phyloP scores from a whole-genome alignment of 1,140 invertebrate genomes.

The Drosophila quadrilineata region DNA sequence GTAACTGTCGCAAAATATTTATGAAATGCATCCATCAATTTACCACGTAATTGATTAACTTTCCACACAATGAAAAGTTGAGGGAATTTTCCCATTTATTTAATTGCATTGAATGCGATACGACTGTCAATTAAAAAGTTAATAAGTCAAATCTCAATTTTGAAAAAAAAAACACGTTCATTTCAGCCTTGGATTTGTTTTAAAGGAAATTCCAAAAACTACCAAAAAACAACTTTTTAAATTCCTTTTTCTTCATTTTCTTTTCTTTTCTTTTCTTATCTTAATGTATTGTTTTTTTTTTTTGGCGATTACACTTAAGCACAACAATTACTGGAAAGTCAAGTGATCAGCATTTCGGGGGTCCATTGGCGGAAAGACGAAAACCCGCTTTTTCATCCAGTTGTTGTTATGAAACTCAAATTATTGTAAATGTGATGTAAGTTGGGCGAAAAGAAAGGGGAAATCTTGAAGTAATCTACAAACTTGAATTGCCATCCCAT shows the following conservation, averaged over 20 bases:
- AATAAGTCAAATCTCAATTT: slow-evolving; percentile 6
- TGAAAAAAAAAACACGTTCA: too few species aligned
- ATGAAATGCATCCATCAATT: slow-evolving; percentile 21
- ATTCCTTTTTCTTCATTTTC: too few species aligned
- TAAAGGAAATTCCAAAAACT: slow-evolving; percentile 21
- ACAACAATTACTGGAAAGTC: slow-evolving; percentile 2
- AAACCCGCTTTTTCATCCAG: not conserved
- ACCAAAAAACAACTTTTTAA: not conserved
- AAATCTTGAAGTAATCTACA: not conserved
- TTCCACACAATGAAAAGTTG: too few species aligned
- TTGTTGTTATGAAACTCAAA: slow-evolving; percentile 17
- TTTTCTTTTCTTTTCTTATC: too few species aligned
- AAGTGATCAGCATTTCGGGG: too few species aligned
- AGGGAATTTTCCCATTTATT: not conserved
- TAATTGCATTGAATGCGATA: too few species aligned
- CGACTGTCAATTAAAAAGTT: slow-evolving; percentile 26
- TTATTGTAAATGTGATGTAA: slow-evolving; percentile 13
- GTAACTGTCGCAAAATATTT: slow-evolving; percentile 20
- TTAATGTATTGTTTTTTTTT: too few species aligned
- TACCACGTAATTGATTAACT: too few species aligned
- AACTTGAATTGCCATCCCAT: not conserved
- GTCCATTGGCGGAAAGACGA: not conserved
- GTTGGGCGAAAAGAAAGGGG: not conserved
- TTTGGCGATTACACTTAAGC: too few species aligned
- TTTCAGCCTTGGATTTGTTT: too few species aligned